These are phyloP conservation scores for Helarctos malayanus DNA, from an alignment of 2,797 vertebrate species.

Conservation along the genomic window DNA sequence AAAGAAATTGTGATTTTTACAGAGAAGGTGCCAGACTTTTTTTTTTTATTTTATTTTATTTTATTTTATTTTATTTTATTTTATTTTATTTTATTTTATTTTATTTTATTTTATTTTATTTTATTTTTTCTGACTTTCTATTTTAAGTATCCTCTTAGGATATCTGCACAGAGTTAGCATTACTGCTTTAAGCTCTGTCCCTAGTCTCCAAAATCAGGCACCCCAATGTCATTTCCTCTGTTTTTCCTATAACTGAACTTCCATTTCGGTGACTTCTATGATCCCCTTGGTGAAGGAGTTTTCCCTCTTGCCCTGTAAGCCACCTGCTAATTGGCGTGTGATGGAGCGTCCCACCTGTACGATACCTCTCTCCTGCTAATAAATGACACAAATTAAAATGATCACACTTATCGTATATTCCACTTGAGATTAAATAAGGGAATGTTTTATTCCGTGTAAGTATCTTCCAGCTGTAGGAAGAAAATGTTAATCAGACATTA, in stretches of 20 bases:
- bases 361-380: conserved; percentile 81
- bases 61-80: too few relatives aligned
- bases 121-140: not conserved
- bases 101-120: too few relatives aligned
- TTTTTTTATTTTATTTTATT: too few relatives aligned
- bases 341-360: conserved; percentile 82
- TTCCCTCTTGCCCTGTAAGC: conserved; percentile 82
- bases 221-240: conserved; percentile 75
- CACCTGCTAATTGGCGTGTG: conserved; percentile 83
- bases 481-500: conserved; percentile 86
- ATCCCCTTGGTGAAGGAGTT: conserved; percentile 69
- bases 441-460: conserved; percentile 82
- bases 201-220: conserved; percentile 57
- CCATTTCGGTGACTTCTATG: conserved; percentile 66
- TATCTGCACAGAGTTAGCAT: not conserved
- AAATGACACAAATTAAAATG: conserved; percentile 85
- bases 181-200: conserved; percentile 58
- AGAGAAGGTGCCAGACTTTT: not conserved
- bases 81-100: too few relatives aligned
- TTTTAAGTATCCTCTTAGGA: conserved; percentile 67
- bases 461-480: conserved; percentile 85
- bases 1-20: conserved; percentile 24
- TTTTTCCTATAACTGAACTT: conserved; percentile 61
- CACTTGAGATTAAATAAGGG: conserved; percentile 86
- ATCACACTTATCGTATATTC: conserved; percentile 84